Percentiles rank a stretch among this genome's conserved stretches.
Conservation (phyloP, 1,140 invertebrate species). For the Eumaeus atala region DNA sequence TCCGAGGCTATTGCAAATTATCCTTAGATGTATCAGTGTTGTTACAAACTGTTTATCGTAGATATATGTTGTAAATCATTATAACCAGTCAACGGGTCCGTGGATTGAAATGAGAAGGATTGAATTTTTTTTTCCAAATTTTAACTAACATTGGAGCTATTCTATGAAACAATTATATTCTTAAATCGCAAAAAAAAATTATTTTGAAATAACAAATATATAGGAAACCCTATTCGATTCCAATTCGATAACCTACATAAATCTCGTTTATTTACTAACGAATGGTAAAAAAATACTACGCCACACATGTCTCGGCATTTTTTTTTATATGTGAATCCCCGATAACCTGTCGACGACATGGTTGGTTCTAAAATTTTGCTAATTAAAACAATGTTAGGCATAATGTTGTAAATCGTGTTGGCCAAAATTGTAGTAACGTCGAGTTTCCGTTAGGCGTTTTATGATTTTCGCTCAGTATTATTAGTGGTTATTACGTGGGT, state of each 20-base stretch:
- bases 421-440: slow-evolving; percentile 63
- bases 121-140: neutral
- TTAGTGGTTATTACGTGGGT: slow-evolving; percentile 44
- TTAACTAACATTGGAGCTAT: too few species aligned
- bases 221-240: too few species aligned
- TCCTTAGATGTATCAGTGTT: slow-evolving; percentile 29
- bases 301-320: too few species aligned
- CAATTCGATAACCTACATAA: too few species aligned
- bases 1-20: slow-evolving; percentile 31
- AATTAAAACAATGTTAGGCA: slow-evolving; percentile 15
- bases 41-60: slow-evolving; percentile 13
- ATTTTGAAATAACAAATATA: too few species aligned
- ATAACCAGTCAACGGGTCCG: slow-evolving; percentile 12
- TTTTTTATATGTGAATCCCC: too few species aligned
- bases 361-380: slow-evolving; percentile 8
- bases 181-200: too few species aligned
- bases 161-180: too few species aligned
- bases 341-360: neutral
- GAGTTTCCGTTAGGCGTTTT: slow-evolving; percentile 43
- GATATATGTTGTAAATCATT: slow-evolving; percentile 8
- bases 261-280: too few species aligned
- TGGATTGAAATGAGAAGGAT: slow-evolving; percentile 7
- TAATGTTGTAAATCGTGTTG: slow-evolving; percentile 48
- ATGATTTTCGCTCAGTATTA: slow-evolving; percentile 66
- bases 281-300: too few species aligned